These are phyloP conservation scores for Psilopsiagon aurifrons DNA, from an alignment of 2,113 vertebrate species.

Conservation along the genomic window DNA sequence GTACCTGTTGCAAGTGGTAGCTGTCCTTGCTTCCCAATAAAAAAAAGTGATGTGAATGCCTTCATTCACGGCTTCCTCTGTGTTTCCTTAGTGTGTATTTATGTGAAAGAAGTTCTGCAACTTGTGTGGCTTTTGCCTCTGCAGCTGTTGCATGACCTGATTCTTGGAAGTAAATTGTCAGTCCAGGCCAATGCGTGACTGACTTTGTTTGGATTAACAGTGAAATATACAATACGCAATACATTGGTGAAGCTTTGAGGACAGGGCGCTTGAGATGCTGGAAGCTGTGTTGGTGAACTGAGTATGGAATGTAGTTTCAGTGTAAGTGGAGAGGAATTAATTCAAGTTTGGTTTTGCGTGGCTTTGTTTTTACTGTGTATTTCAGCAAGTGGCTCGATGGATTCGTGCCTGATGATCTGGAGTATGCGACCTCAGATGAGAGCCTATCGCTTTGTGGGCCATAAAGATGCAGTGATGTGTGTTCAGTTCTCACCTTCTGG, in stretches of 20 bases:
- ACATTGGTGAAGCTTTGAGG: neutral
- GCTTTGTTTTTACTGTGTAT: neutral
- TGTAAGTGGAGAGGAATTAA: neutral
- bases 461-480: constrained; percentile 88
- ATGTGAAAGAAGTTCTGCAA: neutral
- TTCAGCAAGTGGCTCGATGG: constrained; percentile 92
- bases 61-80: neutral
- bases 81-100: neutral
- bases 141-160: neutral
- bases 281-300: neutral
- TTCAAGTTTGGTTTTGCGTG: neutral
- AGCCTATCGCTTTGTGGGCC: constrained; percentile 91
- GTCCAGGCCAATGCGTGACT: neutral
- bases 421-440: constrained; percentile 92
- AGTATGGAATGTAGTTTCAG: neutral
- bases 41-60: neutral
- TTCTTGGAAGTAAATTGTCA: neutral
- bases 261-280: neutral
- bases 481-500: constrained; percentile 97
- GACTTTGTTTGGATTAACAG: neutral
- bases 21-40: neutral
- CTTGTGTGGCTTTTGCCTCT: neutral
- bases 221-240: neutral
- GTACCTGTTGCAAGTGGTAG: neutral
- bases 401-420: constrained; percentile 94